phyloP scores from a whole-genome alignment of 2,113 vertebrate genomes.

The Symphodus melops region DNA sequence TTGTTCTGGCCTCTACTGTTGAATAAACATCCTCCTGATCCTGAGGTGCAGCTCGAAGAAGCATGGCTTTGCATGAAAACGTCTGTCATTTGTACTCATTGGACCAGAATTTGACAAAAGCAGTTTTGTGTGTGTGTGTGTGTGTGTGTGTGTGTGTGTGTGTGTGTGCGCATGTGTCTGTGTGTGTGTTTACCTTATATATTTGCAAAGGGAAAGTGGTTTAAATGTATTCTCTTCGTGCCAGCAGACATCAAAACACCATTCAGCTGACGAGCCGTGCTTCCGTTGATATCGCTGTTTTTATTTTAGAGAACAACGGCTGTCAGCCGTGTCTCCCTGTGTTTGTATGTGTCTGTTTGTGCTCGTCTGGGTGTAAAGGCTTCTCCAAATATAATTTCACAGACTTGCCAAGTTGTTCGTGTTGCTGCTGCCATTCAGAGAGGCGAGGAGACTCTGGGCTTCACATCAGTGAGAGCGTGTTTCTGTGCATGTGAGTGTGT shows the following conservation, averaged over 20 bases:
- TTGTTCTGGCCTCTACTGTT: slow-evolving; percentile 26
- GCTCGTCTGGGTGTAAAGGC: slow-evolving; percentile 17
- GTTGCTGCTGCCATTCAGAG: slow-evolving; percentile 50
- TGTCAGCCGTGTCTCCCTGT: slow-evolving; percentile 40
- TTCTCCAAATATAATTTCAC: slow-evolving; percentile 66
- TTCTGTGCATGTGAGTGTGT: neutral
- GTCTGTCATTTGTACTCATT: slow-evolving; percentile 51
- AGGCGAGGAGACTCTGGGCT: slow-evolving; percentile 27
- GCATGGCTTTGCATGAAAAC: slow-evolving; percentile 21
- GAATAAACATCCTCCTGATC: slow-evolving; percentile 53
- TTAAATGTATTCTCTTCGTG: slow-evolving; percentile 44
- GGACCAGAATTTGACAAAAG: slow-evolving; percentile 25
- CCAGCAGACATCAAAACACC: slow-evolving; percentile 60
- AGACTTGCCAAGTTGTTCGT: slow-evolving; percentile 51
- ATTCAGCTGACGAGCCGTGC: slow-evolving; percentile 33
- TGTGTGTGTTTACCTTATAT: slow-evolving; percentile 22
- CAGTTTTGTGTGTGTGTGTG: no score
- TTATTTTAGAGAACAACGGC: slow-evolving; percentile 14
- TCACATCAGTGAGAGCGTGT: slow-evolving; percentile 22
- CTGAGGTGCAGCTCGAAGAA: slow-evolving; percentile 43
- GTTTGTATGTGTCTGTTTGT: neutral
- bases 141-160: no score
- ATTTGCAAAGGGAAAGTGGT: slow-evolving; percentile 50
- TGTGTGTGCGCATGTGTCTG: neutral
- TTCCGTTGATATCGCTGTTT: slow-evolving; percentile 52